A percentile compares a stretch with the other conserved stretches of the same genome.
Conservation (phyloP, 2,113 vertebrate species). For the Sinocyclocheilus anophthalmus region DNA sequence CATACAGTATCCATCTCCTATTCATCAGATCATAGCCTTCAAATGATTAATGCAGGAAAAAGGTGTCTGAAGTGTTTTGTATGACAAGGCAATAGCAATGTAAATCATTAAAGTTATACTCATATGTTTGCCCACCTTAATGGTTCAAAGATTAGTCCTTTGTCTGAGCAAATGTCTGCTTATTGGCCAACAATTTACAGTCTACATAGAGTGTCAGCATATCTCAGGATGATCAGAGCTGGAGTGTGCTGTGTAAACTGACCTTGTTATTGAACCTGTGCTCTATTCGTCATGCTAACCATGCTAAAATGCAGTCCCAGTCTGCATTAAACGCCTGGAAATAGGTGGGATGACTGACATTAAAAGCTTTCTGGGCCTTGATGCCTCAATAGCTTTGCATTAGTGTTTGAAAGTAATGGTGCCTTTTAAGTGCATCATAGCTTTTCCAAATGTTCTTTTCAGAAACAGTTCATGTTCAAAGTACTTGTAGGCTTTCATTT, state of each 20-base stretch:
- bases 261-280: slow-evolving; percentile 56
- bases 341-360: slow-evolving; percentile 65
- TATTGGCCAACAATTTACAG: slow-evolving; percentile 51
- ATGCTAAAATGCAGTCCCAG: slow-evolving; percentile 56
- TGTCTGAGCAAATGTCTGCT: slow-evolving; percentile 45
- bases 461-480: not conserved
- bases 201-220: slow-evolving; percentile 48
- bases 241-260: slow-evolving; percentile 52
- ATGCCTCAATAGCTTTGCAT: slow-evolving; percentile 60
- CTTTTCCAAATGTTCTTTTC: slow-evolving; percentile 21
- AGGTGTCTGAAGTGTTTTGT: not conserved
- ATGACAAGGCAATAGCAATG: not conserved
- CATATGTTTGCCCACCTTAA: not conserved
- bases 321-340: slow-evolving; percentile 63
- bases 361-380: slow-evolving; percentile 61
- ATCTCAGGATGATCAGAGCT: slow-evolving; percentile 47
- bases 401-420: slow-evolving; percentile 48
- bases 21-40: not conserved
- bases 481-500: not conserved
- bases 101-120: not conserved
- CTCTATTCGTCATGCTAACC: slow-evolving; percentile 52
- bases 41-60: not conserved
- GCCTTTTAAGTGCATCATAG: slow-evolving; percentile 7
- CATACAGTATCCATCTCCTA: not conserved
- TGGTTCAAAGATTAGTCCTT: slow-evolving; percentile 39